These are phyloP conservation scores for Thymelicus lineola DNA, from an alignment of 2,888 invertebrate species.

Conservation along the genomic window DNA sequence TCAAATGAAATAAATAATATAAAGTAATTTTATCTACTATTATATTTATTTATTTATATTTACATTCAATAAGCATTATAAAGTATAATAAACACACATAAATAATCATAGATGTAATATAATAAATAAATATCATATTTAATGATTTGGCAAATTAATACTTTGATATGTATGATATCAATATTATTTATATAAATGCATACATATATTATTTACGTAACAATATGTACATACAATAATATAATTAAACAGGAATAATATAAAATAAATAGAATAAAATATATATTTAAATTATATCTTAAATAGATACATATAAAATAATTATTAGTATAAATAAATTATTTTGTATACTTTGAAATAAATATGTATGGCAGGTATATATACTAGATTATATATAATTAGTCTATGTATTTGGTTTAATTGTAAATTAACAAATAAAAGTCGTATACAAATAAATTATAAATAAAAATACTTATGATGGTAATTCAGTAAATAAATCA, in stretches of 20 bases:
- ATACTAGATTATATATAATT: slow-evolving; percentile 14
- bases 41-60: slow-evolving; percentile 66
- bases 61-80: slow-evolving; percentile 48
- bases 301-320: slow-evolving; percentile 46
- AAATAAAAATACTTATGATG: slow-evolving; percentile 40
- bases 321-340: slow-evolving; percentile 3
- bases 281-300: slow-evolving; percentile 38
- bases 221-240: slow-evolving; percentile 46
- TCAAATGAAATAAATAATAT: slow-evolving; percentile 50
- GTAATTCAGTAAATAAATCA: slow-evolving; percentile 44
- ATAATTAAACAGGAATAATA: slow-evolving; percentile 40
- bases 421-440: neutral
- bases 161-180: slow-evolving; percentile 45
- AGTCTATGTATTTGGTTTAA: slow-evolving; percentile 2
- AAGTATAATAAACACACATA: slow-evolving; percentile 52
- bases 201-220: slow-evolving; percentile 46
- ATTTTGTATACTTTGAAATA: slow-evolving; percentile 28
- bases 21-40: slow-evolving; percentile 48
- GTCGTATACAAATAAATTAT: slow-evolving; percentile 25
- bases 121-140: slow-evolving; percentile 49
- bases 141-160: slow-evolving; percentile 47
- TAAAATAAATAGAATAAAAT: slow-evolving; percentile 43
- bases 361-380: slow-evolving; percentile 34
- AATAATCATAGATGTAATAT: slow-evolving; percentile 64
- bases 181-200: slow-evolving; percentile 64